phyloP scores from a whole-genome alignment of 2,113 vertebrate species.

The Empidonax traillii region DNA sequence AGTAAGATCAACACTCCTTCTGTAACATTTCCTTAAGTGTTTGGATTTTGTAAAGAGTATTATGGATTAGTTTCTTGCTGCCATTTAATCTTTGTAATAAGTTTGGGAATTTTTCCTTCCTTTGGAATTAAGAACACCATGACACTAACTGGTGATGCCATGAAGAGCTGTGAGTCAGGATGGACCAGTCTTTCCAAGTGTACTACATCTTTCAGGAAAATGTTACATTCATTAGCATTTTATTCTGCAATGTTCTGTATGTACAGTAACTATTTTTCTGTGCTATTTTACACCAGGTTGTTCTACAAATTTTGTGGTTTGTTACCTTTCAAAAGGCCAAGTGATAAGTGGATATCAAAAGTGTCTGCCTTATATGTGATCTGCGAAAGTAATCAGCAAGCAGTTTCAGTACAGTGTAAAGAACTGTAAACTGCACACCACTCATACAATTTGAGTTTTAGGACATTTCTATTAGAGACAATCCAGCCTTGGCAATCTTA shows the following conservation, averaged over 20 bases:
- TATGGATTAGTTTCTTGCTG: neutral
- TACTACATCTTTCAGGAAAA: neutral
- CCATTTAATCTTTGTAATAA: neutral
- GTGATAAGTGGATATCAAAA: constrained; percentile 83
- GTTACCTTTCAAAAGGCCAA: constrained; percentile 73
- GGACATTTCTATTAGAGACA: neutral
- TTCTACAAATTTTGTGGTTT: constrained; percentile 84
- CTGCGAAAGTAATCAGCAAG: constrained; percentile 70
- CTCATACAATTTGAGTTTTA: neutral
- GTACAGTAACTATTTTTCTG: neutral
- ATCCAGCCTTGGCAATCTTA: neutral
- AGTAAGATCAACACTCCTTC: neutral
- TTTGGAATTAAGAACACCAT: neutral
- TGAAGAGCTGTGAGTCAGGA: neutral
- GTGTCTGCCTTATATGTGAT: constrained; percentile 78
- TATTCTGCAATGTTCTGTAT: neutral
- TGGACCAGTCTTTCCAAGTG: neutral
- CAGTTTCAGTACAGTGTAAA: neutral
- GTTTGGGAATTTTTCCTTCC: neutral
- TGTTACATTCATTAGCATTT: neutral
- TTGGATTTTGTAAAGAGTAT: neutral
- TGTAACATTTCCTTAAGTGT: neutral
- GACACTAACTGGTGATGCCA: neutral
- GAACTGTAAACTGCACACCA: neutral
- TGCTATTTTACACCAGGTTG: constrained; percentile 63